phyloP scores from a whole-genome alignment of 2,113 vertebrate species.

The Trematocara variabile region DNA sequence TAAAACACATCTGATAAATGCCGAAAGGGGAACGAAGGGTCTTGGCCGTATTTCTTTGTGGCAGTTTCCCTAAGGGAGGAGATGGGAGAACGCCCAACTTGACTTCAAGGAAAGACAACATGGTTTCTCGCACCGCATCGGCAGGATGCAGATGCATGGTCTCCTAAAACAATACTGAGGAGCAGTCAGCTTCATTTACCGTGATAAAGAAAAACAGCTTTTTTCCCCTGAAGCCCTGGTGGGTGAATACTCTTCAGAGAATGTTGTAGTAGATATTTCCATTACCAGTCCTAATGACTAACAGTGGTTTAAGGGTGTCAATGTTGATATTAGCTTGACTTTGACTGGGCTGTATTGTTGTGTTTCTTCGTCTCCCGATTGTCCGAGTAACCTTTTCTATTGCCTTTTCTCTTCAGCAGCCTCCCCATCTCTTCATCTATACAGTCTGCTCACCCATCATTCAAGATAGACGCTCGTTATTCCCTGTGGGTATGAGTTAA shows the following conservation, averaged over 20 bases:
- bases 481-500: neutral
- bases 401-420: neutral
- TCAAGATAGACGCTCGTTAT: neutral
- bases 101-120: conserved; percentile 60
- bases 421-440: neutral
- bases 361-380: neutral
- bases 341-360: conserved; percentile 16
- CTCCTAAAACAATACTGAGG: conserved; percentile 69
- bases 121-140: conserved; percentile 36
- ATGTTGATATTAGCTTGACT: conserved; percentile 39
- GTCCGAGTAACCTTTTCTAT: neutral
- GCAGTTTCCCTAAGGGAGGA: conserved; percentile 22
- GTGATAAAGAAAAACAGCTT: conserved; percentile 58
- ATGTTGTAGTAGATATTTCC: conserved; percentile 55
- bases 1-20: conserved; percentile 39
- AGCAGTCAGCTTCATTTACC: conserved; percentile 62
- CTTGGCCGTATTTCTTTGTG: conserved; percentile 20
- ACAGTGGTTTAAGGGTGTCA: conserved; percentile 39
- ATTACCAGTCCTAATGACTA: conserved; percentile 55
- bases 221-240: conserved; percentile 35
- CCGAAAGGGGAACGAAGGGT: conserved; percentile 18
- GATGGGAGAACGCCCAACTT: conserved; percentile 49
- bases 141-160: conserved; percentile 34
- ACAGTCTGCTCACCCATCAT: neutral
- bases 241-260: conserved; percentile 32